These are phyloP conservation scores for Cacajao melanocephalus DNA, from an alignment of 2,797 vertebrate species.

Conservation along the genomic window DNA sequence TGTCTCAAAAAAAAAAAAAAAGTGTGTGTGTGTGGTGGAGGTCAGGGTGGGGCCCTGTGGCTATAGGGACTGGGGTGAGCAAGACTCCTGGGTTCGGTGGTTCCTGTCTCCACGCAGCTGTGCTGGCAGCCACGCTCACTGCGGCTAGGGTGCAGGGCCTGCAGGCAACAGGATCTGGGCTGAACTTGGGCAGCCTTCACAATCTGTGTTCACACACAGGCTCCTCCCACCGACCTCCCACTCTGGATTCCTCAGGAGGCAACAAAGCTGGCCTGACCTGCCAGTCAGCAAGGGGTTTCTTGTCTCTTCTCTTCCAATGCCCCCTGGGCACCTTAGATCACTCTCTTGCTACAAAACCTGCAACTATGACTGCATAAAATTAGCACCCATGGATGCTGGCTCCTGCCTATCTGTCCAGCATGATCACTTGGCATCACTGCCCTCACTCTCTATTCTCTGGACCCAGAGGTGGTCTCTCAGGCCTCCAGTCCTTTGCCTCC, in stretches of 20 bases:
- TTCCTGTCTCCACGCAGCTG: background rate
- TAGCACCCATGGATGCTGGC: background rate
- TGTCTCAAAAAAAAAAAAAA: too few relatives aligned
- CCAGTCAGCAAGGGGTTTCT: background rate
- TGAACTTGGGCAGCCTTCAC: background rate
- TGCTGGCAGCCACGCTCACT: background rate
- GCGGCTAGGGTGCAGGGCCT: background rate
- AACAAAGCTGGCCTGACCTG: background rate
- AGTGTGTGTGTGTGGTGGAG: background rate
- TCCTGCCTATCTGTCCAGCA: background rate
- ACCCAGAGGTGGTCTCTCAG: background rate
- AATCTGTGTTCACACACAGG: background rate
- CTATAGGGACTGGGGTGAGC: background rate
- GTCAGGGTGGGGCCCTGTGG: background rate
- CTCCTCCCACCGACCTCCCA: too few relatives aligned
- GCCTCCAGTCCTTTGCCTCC: background rate
- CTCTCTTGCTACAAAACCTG: background rate
- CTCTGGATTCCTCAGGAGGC: background rate
- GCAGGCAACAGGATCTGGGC: background rate
- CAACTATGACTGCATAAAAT: background rate
- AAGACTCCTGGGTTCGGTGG: background rate
- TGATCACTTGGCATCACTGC: too few relatives aligned
- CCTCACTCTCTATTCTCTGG: background rate
- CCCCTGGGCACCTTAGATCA: background rate
- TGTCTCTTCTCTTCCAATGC: background rate